A percentile compares a stretch with the other conserved stretches of the same genome.
Conservation (phyloP, 2,797 vertebrate species). For the Gastrophryne carolinensis region DNA sequence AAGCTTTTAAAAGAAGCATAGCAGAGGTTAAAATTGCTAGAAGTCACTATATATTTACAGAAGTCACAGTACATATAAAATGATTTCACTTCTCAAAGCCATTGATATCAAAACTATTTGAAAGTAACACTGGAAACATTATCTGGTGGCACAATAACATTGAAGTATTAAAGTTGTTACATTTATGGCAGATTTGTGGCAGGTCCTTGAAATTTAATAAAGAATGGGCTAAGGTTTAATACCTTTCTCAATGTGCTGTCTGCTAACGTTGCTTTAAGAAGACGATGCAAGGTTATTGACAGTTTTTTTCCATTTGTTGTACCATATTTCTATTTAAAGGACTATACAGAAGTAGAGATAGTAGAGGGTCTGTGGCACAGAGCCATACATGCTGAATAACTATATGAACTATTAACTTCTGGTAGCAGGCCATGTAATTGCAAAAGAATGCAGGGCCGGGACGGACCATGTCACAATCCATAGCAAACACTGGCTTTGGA, state of each 20-base stretch:
- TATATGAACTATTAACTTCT: too few relatives aligned
- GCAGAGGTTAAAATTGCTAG: background rate
- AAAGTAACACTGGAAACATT: background rate
- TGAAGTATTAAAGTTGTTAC: conserved; percentile 40
- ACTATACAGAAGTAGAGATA: background rate
- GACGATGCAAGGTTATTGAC: conserved; percentile 27
- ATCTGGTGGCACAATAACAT: conserved; percentile 27
- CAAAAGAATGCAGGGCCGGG: too few relatives aligned
- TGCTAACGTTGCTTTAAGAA: conserved; percentile 27
- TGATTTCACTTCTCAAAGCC: background rate
- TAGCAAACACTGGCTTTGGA: too few relatives aligned
- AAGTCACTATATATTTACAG: background rate
- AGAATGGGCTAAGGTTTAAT: conserved; percentile 29
- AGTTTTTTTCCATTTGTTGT: conserved; percentile 6
- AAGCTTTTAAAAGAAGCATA: background rate
- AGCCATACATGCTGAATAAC: too few relatives aligned
- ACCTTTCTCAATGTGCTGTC: conserved; percentile 16
- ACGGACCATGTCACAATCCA: too few relatives aligned
- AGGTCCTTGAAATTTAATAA: conserved; percentile 44
- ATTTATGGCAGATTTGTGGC: conserved; percentile 49
- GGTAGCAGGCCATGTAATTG: too few relatives aligned
- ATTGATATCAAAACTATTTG: conserved; percentile 17
- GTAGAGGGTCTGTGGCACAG: background rate
- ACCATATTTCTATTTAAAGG: background rate
- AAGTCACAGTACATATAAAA: background rate